A percentile compares a stretch with the other conserved stretches of the same genome.
phyloP scores from a whole-genome alignment of 2,888 invertebrate genomes.

The Microctonus aethiopoides region DNA sequence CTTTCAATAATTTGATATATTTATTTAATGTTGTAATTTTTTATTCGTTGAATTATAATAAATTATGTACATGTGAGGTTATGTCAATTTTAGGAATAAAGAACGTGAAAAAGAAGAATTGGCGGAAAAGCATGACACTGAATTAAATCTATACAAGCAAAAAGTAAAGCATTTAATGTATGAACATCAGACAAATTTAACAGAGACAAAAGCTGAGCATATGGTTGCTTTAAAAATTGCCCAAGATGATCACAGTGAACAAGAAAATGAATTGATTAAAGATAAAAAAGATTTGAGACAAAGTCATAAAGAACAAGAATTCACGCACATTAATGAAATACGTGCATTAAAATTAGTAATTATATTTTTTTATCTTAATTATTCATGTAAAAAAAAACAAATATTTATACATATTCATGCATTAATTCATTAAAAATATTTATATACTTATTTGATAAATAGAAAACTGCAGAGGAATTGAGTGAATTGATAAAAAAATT shows the following conservation, averaged over 20 bases:
- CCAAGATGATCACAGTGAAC: constrained; percentile 82
- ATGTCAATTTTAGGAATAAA: constrained; percentile 71
- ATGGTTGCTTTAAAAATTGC: constrained; percentile 84
- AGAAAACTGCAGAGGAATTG: constrained; percentile 66
- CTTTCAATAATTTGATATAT: neutral
- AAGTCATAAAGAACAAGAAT: constrained; percentile 76
- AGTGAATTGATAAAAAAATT: constrained; percentile 74
- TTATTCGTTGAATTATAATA: neutral
- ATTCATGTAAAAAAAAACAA: too few relatives aligned
- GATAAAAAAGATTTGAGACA: constrained; percentile 79
- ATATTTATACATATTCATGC: too few relatives aligned
- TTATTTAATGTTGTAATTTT: neutral
- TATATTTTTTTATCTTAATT: constrained; percentile 15
- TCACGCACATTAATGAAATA: constrained; percentile 79
- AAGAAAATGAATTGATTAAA: constrained; percentile 80
- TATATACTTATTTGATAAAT: constrained; percentile 33
- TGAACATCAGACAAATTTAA: constrained; percentile 87
- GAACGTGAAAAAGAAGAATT: constrained; percentile 90
- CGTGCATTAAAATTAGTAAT: constrained; percentile 76
- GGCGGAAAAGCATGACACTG: constrained; percentile 86
- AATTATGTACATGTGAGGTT: neutral
- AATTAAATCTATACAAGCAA: constrained; percentile 89
- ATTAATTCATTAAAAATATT: too few relatives aligned
- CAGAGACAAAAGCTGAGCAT: constrained; percentile 86
- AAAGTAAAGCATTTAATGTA: constrained; percentile 93